Evolutionary conservation across 2,888 invertebrate species (phyloP), one percentile per base, ranked within the genome.

Genomic region (Dryomyza anilis): DNA sequence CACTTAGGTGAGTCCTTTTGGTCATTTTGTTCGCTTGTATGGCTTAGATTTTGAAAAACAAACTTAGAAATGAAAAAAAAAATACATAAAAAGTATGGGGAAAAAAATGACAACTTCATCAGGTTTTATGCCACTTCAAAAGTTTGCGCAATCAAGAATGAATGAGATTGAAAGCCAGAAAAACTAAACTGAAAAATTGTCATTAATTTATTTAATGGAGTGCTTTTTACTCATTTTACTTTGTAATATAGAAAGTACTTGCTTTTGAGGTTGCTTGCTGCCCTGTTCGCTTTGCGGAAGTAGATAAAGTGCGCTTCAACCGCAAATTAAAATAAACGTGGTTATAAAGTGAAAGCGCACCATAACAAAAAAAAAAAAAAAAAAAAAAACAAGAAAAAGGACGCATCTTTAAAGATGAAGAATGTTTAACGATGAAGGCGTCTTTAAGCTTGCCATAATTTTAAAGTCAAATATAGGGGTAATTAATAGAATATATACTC

Each of bases 181-280:
- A n/a, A n/a, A n/a, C n/a, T 27, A 50, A 48, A 48, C 16, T 66
- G 62, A 55, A 36, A 64, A 61, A 64, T 64, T 64, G 61, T 67
- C 67, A 67, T 67, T 67, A 67, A 67, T 64, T 67, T 64, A 61
- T 67, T 67, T 64, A 64, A 67, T 67, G 61, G 64, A 67, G 64
- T 67, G 67, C 61, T 67, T 64, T 58, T 55, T 43, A 39, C 63
- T 21, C 21, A 48, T 48, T 45, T 59, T 46, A 43, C 55, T 55
- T 55, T n/a, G 19, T 55, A 14, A 21, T 36, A 36, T n/a, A n/a
- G n/a, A n/a, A n/a, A n/a, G n/a, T n/a, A n/a, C n/a, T n/a, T n/a
- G n/a, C n/a, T n/a, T n/a, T n/a, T n/a, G n/a, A n/a, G n/a, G n/a
- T 23, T 55, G 14, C 33, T 4, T 4, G 12, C 23, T 55, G 16